These are phyloP conservation scores for Phalangium opilio DNA, from an alignment of 2,888 invertebrate genomes.

Conservation along the genomic window DNA sequence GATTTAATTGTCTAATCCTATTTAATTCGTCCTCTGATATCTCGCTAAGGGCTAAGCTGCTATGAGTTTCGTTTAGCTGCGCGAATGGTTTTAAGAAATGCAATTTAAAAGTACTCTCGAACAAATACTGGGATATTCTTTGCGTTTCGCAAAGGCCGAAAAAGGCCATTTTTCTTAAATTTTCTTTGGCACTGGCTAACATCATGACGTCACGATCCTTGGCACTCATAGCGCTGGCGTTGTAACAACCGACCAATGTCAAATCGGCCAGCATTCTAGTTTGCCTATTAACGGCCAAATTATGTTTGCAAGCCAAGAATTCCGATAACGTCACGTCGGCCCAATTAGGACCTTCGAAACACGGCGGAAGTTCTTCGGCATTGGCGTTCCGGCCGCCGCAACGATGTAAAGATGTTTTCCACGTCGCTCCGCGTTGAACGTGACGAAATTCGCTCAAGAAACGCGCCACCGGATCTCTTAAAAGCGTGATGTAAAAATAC, in stretches of 20 bases:
- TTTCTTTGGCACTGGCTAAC: constrained; percentile 86
- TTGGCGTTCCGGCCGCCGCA: constrained; percentile 56
- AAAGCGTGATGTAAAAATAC: constrained; percentile 89
- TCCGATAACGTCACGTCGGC: constrained; percentile 74
- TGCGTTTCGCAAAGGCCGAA: constrained; percentile 94
- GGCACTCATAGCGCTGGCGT: constrained; percentile 40
- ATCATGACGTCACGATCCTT: constrained; percentile 66
- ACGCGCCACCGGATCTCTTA: constrained; percentile 81
- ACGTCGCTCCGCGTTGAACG: constrained; percentile 89
- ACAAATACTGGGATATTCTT: constrained; percentile 55
- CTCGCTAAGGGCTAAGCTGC: constrained; percentile 47
- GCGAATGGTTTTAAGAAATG: constrained; percentile 70
- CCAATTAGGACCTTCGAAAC: constrained; percentile 54
- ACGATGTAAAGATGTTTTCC: constrained; percentile 58
- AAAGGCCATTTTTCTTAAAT: constrained; percentile 87
- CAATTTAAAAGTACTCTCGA: constrained; percentile 83
- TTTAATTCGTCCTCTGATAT: constrained; percentile 57
- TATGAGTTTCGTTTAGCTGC: constrained; percentile 76
- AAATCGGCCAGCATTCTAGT: constrained; percentile 96
- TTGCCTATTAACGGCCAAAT: constrained; percentile 89
- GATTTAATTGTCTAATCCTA: constrained; percentile 61
- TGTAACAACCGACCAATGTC: constrained; percentile 88
- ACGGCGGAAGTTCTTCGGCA: constrained; percentile 57
- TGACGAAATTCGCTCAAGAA: constrained; percentile 95
- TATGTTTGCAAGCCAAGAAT: constrained; percentile 79